These are phyloP conservation scores for Erebia palarica DNA, from an alignment of 2,888 invertebrate species.

Conservation along the genomic window DNA sequence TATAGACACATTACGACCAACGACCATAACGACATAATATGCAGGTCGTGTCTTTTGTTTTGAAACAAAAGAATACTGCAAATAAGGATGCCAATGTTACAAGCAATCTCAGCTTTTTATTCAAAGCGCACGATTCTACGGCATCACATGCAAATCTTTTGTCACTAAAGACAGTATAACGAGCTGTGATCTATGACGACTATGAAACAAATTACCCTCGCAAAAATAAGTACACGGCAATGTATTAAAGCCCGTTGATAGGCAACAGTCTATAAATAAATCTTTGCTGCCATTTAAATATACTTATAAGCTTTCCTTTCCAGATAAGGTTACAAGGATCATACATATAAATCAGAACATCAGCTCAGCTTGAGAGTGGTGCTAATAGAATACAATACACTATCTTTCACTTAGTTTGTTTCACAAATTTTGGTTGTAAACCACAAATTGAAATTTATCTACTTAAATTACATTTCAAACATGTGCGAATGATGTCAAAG, in stretches of 20 bases:
- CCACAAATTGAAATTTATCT: no score
- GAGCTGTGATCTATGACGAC: neutral
- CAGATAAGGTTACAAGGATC: neutral
- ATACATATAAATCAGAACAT: neutral
- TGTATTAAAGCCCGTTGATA: neutral
- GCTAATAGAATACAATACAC: no score
- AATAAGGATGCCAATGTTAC: neutral
- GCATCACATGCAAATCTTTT: conserved; percentile 9
- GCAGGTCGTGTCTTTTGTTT: neutral
- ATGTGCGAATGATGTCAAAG: neutral
- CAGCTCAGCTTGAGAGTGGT: no score
- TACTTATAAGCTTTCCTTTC: neutral
- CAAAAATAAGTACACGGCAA: neutral
- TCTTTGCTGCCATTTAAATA: neutral
- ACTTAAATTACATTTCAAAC: no score
- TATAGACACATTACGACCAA: no score
- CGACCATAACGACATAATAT: neutral
- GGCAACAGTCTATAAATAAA: neutral
- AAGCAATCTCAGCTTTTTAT: conserved; percentile 5
- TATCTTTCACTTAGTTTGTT: no score
- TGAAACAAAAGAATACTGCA: conserved; percentile 2
- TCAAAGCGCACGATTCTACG: conserved; percentile 18
- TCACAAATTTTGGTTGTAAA: no score
- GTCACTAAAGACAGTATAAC: conserved; percentile 15
- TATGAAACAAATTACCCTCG: conserved; percentile 1